A percentile compares a stretch with the other conserved stretches of the same genome.
These are phyloP conservation scores for Carterocephalus palaemon DNA, from an alignment of 2,888 invertebrate genomes.

Conservation along the genomic window DNA sequence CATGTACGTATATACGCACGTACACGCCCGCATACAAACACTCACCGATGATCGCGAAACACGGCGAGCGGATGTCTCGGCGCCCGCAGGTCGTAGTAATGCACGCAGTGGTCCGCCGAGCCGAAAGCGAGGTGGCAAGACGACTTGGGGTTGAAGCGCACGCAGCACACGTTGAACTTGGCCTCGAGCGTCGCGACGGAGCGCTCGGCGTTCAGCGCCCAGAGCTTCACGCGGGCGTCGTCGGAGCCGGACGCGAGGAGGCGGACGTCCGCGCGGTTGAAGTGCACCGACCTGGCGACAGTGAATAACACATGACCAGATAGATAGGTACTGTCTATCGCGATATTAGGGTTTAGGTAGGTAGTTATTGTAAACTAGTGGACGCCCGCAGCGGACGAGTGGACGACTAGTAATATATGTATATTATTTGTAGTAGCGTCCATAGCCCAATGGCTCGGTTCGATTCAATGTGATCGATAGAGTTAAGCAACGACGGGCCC, in stretches of 20 bases:
- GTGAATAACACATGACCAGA: neutral
- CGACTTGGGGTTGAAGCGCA: conserved; percentile 83
- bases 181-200: conserved; percentile 91
- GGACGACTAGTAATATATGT: no score
- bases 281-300: conserved; percentile 89
- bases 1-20: no score
- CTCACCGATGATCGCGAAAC: conserved; percentile 95
- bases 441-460: no score
- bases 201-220: conserved; percentile 92
- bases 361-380: neutral
- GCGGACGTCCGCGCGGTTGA: conserved; percentile 93
- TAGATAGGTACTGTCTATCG: no score
- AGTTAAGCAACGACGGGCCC: no score
- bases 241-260: conserved; percentile 94
- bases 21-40: conserved; percentile 62
- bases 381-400: no score
- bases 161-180: conserved; percentile 97
- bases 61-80: conserved; percentile 88
- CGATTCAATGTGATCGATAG: no score
- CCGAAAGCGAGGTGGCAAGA: conserved; percentile 95
- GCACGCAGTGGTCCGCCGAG: conserved; percentile 97
- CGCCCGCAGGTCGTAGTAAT: conserved; percentile 95
- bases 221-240: conserved; percentile 94
- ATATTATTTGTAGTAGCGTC: no score
- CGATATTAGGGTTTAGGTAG: no score